Evolutionary conservation across 1,140 invertebrate genomes (phyloP).

Genomic region (Magallana angulata): DNA sequence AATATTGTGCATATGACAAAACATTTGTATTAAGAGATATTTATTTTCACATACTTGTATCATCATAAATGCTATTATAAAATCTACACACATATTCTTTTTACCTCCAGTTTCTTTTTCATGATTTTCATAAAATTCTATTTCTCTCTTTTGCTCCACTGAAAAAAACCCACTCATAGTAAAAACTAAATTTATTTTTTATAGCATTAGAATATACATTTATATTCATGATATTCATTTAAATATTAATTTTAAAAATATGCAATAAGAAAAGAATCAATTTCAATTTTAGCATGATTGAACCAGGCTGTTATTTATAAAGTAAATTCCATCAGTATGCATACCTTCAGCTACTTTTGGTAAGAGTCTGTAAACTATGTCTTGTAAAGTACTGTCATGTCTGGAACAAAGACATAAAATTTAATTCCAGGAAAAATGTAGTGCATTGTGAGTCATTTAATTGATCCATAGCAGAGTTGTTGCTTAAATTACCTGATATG

Average conservation of each 20-base stretch:
- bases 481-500: conserved; percentile 12
- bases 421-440: background rate
- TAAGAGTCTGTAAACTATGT: conserved; percentile 58
- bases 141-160: conserved; percentile 59
- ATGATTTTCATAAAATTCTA: conserved; percentile 57
- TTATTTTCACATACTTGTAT: no score
- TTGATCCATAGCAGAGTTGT: background rate
- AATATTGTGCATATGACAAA: no score
- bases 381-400: conserved; percentile 58
- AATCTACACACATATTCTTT: no score
- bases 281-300: no score
- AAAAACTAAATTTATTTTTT: no score
- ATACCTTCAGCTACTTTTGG: conserved; percentile 56
- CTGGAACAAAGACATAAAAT: conserved; percentile 29
- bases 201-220: no score
- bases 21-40: no score
- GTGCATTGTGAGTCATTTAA: background rate
- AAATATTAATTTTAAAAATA: no score
- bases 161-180: conserved; percentile 12
- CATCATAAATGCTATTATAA: no score
- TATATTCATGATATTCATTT: no score
- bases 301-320: background rate
- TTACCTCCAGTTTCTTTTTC: conserved; percentile 57
- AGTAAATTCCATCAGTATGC: no score
- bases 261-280: no score